These are phyloP conservation scores for Cataglyphis livida DNA, from an alignment of 2,888 invertebrate species.

Conservation along the genomic window DNA sequence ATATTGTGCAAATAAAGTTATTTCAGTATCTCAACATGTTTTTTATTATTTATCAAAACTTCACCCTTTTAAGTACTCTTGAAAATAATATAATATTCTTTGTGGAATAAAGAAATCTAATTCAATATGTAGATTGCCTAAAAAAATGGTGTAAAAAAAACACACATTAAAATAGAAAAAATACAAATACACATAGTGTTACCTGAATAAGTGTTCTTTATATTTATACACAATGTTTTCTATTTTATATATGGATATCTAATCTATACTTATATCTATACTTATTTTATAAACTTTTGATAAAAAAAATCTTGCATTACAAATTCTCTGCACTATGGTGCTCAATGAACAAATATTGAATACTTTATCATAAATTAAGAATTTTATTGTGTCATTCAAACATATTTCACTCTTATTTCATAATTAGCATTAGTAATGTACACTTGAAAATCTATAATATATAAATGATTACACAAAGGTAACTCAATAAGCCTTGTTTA, in stretches of 20 bases:
- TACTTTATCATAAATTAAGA: slow-evolving; percentile 57
- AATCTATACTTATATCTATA: neutral
- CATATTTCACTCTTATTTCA: slow-evolving; percentile 50
- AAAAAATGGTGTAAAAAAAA: neutral
- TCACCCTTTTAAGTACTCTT: neutral
- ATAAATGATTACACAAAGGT: slow-evolving; percentile 59
- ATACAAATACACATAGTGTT: neutral
- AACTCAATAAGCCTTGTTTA: slow-evolving; percentile 62
- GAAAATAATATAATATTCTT: neutral
- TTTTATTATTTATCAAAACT: slow-evolving; percentile 3
- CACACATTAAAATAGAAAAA: neutral
- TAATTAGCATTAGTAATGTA: slow-evolving; percentile 53
- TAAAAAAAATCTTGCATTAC: neutral
- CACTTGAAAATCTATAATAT: slow-evolving; percentile 58
- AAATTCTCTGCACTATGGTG: neutral
- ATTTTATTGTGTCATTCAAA: slow-evolving; percentile 60
- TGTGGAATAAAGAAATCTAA: neutral
- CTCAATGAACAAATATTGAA: slow-evolving; percentile 31
- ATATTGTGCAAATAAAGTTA: slow-evolving; percentile 67
- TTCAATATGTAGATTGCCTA: neutral
- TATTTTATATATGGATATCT: slow-evolving; percentile 58
- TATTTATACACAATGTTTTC: slow-evolving; percentile 41
- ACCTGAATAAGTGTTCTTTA: neutral
- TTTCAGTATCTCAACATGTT: slow-evolving; percentile 16
- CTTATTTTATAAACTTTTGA: slow-evolving; percentile 16